Conservation (phyloP, 1,140 invertebrate species). For the Helicoverpa zea region DNA sequence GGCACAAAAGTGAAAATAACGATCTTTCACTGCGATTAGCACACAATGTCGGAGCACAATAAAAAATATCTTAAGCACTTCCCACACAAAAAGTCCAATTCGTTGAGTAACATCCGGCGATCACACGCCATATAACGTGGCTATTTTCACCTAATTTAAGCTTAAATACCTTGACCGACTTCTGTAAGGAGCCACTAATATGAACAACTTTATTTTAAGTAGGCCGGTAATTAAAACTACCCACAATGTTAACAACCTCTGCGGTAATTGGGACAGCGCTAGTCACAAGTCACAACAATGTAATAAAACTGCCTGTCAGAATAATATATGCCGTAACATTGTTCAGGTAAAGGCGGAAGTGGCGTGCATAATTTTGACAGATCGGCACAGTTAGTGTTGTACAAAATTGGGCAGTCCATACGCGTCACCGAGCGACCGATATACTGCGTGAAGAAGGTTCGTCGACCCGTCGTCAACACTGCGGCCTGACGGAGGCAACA, state of each 20-base stretch:
- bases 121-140: slow-evolving; percentile 56
- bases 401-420: slow-evolving; percentile 53
- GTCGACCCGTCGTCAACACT: slow-evolving; percentile 50
- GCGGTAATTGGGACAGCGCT: slow-evolving; percentile 45
- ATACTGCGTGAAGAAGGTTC: slow-evolving; percentile 50
- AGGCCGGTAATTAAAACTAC: slow-evolving; percentile 68
- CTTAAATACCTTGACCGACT: slow-evolving; percentile 72
- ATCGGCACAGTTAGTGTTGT: slow-evolving; percentile 46
- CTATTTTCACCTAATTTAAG: slow-evolving; percentile 67
- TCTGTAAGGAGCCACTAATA: slow-evolving; percentile 47
- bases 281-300: slow-evolving; percentile 10
- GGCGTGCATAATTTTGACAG: slow-evolving; percentile 47
- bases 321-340: slow-evolving; percentile 47
- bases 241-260: slow-evolving; percentile 57
- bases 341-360: slow-evolving; percentile 37
- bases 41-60: slow-evolving; percentile 66
- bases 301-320: slow-evolving; percentile 32
- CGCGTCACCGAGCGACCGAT: slow-evolving; percentile 51
- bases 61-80: slow-evolving; percentile 63
- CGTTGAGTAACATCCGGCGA: slow-evolving; percentile 57
- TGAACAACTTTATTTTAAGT: slow-evolving; percentile 44
- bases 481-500: slow-evolving; percentile 54
- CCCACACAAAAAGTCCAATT: slow-evolving; percentile 65
- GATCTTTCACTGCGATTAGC: slow-evolving; percentile 70
- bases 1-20: slow-evolving; percentile 74